Percentiles rank a stretch among this genome's conserved stretches.
phyloP scores from a whole-genome alignment of 2,888 invertebrate genomes.

The Morpho helenor region DNA sequence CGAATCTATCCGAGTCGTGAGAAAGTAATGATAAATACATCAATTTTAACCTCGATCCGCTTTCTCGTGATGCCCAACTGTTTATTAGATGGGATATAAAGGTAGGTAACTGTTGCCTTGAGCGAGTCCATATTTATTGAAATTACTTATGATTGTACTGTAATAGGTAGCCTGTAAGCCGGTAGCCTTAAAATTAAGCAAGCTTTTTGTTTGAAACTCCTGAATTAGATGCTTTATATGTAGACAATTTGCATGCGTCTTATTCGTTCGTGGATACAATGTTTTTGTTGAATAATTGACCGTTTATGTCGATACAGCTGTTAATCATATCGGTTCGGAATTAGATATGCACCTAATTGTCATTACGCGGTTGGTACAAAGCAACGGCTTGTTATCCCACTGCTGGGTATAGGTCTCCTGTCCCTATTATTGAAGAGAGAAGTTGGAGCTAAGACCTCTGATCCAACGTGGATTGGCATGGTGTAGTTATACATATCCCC shows the following conservation, averaged over 20 bases:
- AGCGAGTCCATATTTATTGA: constrained; percentile 70
- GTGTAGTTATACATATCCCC: too few species aligned
- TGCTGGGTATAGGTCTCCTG: too few species aligned
- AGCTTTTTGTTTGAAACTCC: constrained; percentile 60
- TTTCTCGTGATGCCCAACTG: constrained; percentile 75
- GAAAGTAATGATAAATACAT: constrained; percentile 77
- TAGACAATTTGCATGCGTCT: constrained; percentile 31
- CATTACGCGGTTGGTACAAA: too few species aligned
- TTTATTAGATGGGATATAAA: constrained; percentile 73
- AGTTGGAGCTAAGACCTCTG: too few species aligned
- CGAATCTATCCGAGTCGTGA: constrained; percentile 54
- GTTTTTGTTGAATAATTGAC: constrained; percentile 8
- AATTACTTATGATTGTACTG: constrained; percentile 76
- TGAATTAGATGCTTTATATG: constrained; percentile 66
- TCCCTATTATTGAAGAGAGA: too few species aligned
- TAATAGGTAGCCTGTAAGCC: constrained; percentile 65
- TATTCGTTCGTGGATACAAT: constrained; percentile 9
- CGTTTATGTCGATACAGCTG: background rate
- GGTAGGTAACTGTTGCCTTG: constrained; percentile 56
- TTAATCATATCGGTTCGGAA: background rate
- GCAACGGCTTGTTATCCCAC: too few species aligned
- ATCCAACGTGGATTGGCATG: too few species aligned
- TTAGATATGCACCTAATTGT: background rate
- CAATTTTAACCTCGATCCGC: constrained; percentile 69
- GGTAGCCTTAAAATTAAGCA: constrained; percentile 67